A percentile compares a stretch with the other conserved stretches of the same genome.
Evolutionary conservation across 1,140 invertebrate genomes (phyloP).

Genomic region (Lordiphosa clarofinis): DNA sequence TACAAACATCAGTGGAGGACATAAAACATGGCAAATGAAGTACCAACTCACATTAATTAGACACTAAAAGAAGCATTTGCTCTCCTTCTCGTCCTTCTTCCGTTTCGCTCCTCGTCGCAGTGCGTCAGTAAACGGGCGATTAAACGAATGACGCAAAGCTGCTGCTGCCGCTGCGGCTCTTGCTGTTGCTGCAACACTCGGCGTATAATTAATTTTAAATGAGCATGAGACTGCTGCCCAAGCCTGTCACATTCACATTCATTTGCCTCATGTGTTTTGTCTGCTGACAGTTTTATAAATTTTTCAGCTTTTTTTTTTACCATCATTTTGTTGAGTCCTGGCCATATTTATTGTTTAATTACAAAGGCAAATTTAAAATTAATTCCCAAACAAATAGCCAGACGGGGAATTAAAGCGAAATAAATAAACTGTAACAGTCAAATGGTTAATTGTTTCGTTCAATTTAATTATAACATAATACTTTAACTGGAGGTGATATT

Average conservation of each 20-base stretch:
- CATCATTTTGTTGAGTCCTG: slow-evolving; percentile 15
- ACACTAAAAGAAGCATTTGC: slow-evolving; percentile 25
- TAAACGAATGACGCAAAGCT: slow-evolving; percentile 67
- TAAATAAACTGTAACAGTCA: slow-evolving; percentile 59
- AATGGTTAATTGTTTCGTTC: slow-evolving; percentile 36
- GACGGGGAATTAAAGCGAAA: slow-evolving; percentile 5
- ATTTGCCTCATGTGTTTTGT: slow-evolving; percentile 31
- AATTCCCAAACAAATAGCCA: slow-evolving; percentile 32
- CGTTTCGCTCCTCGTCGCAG: slow-evolving; percentile 15
- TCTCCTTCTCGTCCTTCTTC: slow-evolving; percentile 20
- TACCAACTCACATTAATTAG: slow-evolving; percentile 50
- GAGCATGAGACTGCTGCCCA: slow-evolving; percentile 40
- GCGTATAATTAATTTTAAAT: slow-evolving; percentile 76
- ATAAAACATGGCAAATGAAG: slow-evolving; percentile 46
- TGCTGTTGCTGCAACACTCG: slow-evolving; percentile 44
- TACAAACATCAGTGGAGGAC: slow-evolving; percentile 5
- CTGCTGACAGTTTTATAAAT: slow-evolving; percentile 46
- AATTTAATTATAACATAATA: slow-evolving; percentile 1
- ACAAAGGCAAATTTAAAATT: slow-evolving; percentile 55
- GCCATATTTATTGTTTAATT: slow-evolving; percentile 70
- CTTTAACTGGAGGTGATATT: too few species aligned
- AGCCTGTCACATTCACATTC: slow-evolving; percentile 29
- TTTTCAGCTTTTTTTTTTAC: slow-evolving; percentile 35
- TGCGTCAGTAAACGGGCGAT: slow-evolving; percentile 60
- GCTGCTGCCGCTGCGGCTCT: slow-evolving; percentile 2